These are phyloP conservation scores for Drosophila ogumai DNA, from an alignment of 1,140 invertebrate species.

Conservation along the genomic window DNA sequence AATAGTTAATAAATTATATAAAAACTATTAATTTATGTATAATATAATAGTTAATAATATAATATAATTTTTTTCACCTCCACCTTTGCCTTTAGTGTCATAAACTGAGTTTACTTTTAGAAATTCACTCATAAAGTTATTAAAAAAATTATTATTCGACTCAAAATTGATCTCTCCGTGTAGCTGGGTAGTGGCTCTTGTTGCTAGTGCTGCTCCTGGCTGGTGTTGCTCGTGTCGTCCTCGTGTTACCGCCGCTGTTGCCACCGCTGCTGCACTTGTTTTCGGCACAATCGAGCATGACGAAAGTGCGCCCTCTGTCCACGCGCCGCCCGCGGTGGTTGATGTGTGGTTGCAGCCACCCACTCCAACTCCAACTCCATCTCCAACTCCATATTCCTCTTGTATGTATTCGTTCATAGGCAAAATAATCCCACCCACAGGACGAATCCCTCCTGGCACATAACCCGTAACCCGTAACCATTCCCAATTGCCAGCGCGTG, in stretches of 20 bases:
- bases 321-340: constrained; percentile 72
- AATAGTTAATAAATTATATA: too few species aligned
- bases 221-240: constrained; percentile 25
- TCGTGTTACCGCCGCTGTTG: constrained; percentile 13
- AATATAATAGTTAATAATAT: too few species aligned
- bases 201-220: constrained; percentile 23
- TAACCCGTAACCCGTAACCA: constrained; percentile 40
- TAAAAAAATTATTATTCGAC: not conserved
- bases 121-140: not conserved
- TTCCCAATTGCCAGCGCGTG: constrained; percentile 57
- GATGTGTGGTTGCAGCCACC: constrained; percentile 42
- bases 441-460: constrained; percentile 13
- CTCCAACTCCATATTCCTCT: not conserved
- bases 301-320: constrained; percentile 72
- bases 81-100: too few species aligned
- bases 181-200: not conserved
- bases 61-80: too few species aligned
- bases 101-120: not conserved
- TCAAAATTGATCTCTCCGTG: not conserved
- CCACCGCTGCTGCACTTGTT: constrained; percentile 62
- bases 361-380: not conserved
- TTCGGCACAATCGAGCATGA: constrained; percentile 81
- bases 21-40: too few species aligned
- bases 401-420: not conserved
- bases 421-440: constrained; percentile 12